Base-by-base conservation (phyloP, 2,888 invertebrate genomes). In the Bursaphelenchus okinawaensis region DNA sequence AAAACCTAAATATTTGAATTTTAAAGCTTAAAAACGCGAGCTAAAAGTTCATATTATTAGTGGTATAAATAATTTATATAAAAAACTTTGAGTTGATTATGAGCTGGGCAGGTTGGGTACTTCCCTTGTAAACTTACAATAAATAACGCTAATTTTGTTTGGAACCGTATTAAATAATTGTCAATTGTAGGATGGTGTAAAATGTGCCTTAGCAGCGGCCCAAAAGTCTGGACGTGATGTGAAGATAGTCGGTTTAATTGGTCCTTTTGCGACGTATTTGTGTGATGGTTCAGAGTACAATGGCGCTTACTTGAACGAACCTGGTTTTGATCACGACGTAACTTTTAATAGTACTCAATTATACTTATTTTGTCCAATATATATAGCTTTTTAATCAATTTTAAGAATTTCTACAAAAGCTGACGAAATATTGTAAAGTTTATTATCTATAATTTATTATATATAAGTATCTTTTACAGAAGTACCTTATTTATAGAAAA, bases 261-360 rank as follows among this genome's bases (percentile, higher is more conserved):
- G 94, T 0, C 92, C 94, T 0, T 94, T 91, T 83, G 94, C 93
- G 0, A 93, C 93, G 0, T 89, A 89, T 77, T 86, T 92, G 40
- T 90, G 90, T 80, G 92, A 95, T 83, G 91, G 90, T 12, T 93
- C 93, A 0, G 95, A 95, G 83, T 95, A 94, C 83, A 89, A 89
- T n/a, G 94, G 94, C 20, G 87, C 87, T 67, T 86, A 85, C 69
- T 74, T 83, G 7, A 62, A 72, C 4, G 57, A 69, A 24, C 56
- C 71, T 7, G 28, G 40, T 19, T 70, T 69, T 31, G 40, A 66
- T n/a, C 55, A 68, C 51, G 58, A 68, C 52, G 68, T 68, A 16
- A 16, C 84, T 67, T 82, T 54, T 71, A 74, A 55, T 52, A 65
- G 3, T n/a, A n/a, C n/a, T n/a, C n/a, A n/a, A n/a, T n/a, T n/a